Evolutionary conservation across 2,888 invertebrate species (phyloP).

Genomic region (Altica lythri): DNA sequence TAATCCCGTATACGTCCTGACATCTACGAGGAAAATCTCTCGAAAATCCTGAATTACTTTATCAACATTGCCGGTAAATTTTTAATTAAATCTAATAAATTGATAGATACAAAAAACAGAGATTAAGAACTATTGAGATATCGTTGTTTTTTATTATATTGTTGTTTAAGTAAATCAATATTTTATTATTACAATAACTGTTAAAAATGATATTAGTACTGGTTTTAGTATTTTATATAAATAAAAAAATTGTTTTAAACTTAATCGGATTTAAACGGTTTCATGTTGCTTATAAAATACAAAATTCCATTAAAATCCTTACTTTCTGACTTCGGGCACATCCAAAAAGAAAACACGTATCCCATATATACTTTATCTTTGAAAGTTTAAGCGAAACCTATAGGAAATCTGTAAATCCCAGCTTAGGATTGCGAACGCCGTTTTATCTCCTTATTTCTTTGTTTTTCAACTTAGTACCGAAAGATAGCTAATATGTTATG

Average conservation of each 20-base stretch:
- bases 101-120: no score
- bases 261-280: neutral
- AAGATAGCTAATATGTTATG: conserved; percentile 6
- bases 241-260: conserved; percentile 3
- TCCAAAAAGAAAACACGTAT: conserved; percentile 22
- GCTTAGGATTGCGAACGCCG: conserved; percentile 13
- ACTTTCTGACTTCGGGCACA: conserved; percentile 12
- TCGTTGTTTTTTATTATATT: no score
- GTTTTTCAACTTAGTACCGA: conserved; percentile 14
- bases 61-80: no score
- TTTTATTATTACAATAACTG: no score
- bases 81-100: no score
- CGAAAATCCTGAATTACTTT: no score
- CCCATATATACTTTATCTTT: conserved; percentile 22
- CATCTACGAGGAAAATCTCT: no score
- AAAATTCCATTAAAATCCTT: conserved; percentile 6
- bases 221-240: neutral
- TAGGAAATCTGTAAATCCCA: conserved; percentile 32
- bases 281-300: conserved; percentile 6
- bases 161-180: no score
- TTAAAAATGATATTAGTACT: no score
- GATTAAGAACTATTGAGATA: no score
- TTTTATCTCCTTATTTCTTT: conserved; percentile 20
- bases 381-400: conserved; percentile 23
- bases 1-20: neutral